Base-by-base conservation (phyloP, 2,888 invertebrate species). In the Lepas anatifera region DNA sequence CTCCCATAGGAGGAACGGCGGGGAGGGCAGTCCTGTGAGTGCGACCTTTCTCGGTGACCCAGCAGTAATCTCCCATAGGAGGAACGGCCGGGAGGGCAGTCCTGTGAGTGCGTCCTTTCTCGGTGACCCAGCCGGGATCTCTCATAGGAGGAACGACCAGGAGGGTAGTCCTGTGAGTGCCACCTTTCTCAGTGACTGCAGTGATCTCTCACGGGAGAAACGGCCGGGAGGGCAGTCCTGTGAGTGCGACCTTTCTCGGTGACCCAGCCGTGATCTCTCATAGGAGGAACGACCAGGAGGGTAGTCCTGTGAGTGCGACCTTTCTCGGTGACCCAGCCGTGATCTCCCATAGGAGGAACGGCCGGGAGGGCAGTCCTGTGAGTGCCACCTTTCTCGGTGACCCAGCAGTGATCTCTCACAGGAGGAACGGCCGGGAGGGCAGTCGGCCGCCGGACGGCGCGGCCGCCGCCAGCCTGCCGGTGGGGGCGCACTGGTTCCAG, bases 401-500 rank as follows among this genome's bases (percentile, higher is more conserved):
- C n/a, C n/a, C n/a, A n/a, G n/a, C n/a, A n/a, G n/a, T n/a, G n/a
- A n/a, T n/a, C n/a, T n/a, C n/a, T n/a, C n/a, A n/a, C 70, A 39
- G 67, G 22, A 7, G 67, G 18, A 41, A 41, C 10, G 32, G 68
- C 50, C 46, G 52, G 58, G 69, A 67, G 50, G 67, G 69, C 37
- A 46, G 71, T 7, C 48, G 71, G 10, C 64, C 50, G 8, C 29
- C 68, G 48, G 75, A 75, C 35, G 71, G 71, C 22, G 73, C 71
- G 67, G 68, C 71, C 43, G 72, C 82, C 84, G 73, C 81, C 82
- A 70, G 75, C 75, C 75, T 77, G 68, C 75, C 77, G 35, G 89
- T 89, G 76, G 88, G 88, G 70, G 87, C 87, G 74, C 95, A 95
- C 81, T 88, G 89, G 79, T 90, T 94, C 83, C 91, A 92, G 81